These are phyloP conservation scores for Garra rufa DNA, from an alignment of 2,113 vertebrate genomes.

Conservation along the genomic window DNA sequence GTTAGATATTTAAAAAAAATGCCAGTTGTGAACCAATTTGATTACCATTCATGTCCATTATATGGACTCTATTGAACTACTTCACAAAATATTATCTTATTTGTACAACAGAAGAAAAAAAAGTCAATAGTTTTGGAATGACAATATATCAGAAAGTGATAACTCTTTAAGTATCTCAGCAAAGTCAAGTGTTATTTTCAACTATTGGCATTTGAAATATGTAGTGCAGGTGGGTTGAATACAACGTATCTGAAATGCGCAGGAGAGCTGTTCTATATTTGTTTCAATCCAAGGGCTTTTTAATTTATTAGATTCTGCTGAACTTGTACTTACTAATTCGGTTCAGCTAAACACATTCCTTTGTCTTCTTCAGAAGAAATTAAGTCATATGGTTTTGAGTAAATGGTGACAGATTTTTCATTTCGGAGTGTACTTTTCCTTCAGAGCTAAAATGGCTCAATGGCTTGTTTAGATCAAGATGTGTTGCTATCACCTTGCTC, in stretches of 20 bases:
- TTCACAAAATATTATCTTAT: background rate
- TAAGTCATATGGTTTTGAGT: background rate
- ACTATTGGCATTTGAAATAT: background rate
- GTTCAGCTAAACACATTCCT: background rate
- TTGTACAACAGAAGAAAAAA: background rate
- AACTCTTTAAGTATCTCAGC: background rate
- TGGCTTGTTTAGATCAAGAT: background rate
- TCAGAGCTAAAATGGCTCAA: background rate
- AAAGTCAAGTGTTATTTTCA: slow-evolving; percentile 1
- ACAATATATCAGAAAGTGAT: no score
- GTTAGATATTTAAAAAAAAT: background rate
- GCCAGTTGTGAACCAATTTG: background rate
- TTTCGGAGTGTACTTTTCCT: background rate
- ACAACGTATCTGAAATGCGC: background rate
- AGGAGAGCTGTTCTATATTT: background rate
- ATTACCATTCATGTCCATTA: background rate
- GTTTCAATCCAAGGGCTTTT: background rate
- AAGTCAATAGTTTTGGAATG: no score
- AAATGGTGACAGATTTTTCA: background rate
- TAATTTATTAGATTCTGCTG: background rate
- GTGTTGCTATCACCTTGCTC: background rate
- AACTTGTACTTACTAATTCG: background rate
- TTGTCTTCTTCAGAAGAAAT: background rate
- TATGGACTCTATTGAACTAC: background rate
- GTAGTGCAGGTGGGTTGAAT: background rate